These are phyloP conservation scores for Aphodius sticticus DNA, from an alignment of 2,888 invertebrate species.

Conservation along the genomic window DNA sequence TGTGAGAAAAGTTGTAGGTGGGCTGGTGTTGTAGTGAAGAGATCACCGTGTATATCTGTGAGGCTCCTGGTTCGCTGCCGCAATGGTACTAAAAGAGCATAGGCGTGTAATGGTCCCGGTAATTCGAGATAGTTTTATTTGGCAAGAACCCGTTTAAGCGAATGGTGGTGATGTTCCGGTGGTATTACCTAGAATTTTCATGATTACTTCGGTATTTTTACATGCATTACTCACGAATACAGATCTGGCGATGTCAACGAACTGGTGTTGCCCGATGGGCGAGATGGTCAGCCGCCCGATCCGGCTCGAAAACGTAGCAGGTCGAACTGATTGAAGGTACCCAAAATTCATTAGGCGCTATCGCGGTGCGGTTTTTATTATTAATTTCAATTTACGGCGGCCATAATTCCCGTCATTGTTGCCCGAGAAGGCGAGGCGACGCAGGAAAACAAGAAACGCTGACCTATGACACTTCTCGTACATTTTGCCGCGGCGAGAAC, in stretches of 20 bases:
- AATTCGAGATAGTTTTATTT: background rate
- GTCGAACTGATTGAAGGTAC: background rate
- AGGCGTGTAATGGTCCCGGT: background rate
- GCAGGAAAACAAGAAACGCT: slow-evolving; percentile 12
- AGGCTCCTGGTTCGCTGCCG: background rate
- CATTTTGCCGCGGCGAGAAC: background rate
- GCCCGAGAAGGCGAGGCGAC: slow-evolving; percentile 10
- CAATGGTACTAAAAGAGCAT: background rate
- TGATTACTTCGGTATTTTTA: background rate
- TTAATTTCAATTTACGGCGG: background rate
- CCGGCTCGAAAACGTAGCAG: background rate
- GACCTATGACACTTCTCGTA: slow-evolving; percentile 12
- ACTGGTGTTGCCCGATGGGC: background rate
- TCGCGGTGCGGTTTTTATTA: background rate
- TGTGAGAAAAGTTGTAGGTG: background rate
- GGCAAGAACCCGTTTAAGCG: background rate
- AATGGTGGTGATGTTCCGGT: background rate
- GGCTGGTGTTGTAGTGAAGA: slow-evolving; percentile 4
- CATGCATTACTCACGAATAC: slow-evolving; percentile 4
- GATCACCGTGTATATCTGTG: background rate
- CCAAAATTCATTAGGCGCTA: background rate
- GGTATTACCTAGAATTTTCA: slow-evolving; percentile 4
- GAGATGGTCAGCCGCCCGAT: background rate
- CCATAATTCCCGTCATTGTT: background rate
- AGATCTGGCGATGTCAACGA: background rate